Evolutionary conservation across 2,797 vertebrate genomes (phyloP).

Genomic region (Cossypha caffra): DNA sequence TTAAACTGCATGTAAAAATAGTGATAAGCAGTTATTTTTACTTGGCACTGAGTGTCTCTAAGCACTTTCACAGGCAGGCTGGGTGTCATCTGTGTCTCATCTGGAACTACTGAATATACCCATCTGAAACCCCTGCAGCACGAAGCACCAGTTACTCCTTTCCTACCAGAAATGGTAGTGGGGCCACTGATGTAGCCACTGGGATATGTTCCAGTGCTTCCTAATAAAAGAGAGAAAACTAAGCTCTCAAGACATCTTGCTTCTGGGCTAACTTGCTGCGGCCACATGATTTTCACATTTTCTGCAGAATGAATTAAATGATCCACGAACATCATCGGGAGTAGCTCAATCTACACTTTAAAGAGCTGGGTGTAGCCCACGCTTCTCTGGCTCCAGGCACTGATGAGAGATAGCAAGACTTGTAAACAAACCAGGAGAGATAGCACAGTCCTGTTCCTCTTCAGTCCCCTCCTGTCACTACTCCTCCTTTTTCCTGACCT

Average conservation of each 20-base stretch:
- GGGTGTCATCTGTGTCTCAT: not conserved
- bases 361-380: conserved; percentile 36
- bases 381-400: conserved; percentile 28
- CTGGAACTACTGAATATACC: not conserved
- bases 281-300: conserved; percentile 56
- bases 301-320: conserved; percentile 59
- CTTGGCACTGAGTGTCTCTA: not conserved
- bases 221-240: conserved; percentile 39
- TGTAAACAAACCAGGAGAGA: conserved; percentile 48
- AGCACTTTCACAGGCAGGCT: not conserved
- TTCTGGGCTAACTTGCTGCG: conserved; percentile 39
- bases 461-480: not conserved
- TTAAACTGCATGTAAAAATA: not conserved
- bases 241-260: conserved; percentile 26
- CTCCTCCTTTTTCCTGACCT: not conserved
- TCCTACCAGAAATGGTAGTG: conserved; percentile 1
- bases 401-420: conserved; percentile 34
- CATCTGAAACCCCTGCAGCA: conserved; percentile 25
- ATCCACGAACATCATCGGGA: not conserved
- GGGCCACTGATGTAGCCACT: not conserved
- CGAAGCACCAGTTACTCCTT: not conserved
- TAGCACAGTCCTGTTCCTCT: not conserved
- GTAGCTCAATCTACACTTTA: conserved; percentile 62
- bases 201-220: conserved; percentile 22
- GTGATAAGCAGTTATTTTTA: not conserved